phyloP scores from a whole-genome alignment of 2,113 vertebrate genomes.

The Odocoileus hemionus region DNA sequence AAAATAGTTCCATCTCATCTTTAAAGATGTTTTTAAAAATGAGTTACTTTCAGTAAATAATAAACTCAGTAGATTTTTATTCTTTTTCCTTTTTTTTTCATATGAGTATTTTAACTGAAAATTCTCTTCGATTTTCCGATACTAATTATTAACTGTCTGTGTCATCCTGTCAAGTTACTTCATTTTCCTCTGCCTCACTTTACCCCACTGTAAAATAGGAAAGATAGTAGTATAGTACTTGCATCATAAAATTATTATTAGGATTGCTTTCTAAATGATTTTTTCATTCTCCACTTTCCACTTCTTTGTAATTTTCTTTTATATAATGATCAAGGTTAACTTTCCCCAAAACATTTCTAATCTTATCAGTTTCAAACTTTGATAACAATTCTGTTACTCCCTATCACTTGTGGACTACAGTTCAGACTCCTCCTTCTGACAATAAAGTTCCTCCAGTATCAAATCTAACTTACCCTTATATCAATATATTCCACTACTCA shows the following conservation, averaged over 20 bases:
- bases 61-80: background rate
- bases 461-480: background rate
- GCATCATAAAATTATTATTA: background rate
- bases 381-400: background rate
- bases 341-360: background rate
- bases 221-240: background rate
- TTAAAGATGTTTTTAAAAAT: background rate
- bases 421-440: background rate
- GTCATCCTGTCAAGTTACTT: background rate
- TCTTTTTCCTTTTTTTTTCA: background rate
- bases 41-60: background rate
- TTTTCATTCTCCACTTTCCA: background rate
- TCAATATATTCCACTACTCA: background rate
- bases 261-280: background rate
- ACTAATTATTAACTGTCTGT: background rate
- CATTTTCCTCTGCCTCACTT: background rate
- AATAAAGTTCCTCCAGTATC: background rate
- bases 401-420: background rate
- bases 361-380: background rate
- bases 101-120: background rate
- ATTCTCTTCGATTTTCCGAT: background rate
- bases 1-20: background rate
- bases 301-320: background rate
- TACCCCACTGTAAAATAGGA: background rate
- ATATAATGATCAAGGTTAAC: background rate